phyloP scores from a whole-genome alignment of 2,113 vertebrate species.

The Brachirus orientalis region DNA sequence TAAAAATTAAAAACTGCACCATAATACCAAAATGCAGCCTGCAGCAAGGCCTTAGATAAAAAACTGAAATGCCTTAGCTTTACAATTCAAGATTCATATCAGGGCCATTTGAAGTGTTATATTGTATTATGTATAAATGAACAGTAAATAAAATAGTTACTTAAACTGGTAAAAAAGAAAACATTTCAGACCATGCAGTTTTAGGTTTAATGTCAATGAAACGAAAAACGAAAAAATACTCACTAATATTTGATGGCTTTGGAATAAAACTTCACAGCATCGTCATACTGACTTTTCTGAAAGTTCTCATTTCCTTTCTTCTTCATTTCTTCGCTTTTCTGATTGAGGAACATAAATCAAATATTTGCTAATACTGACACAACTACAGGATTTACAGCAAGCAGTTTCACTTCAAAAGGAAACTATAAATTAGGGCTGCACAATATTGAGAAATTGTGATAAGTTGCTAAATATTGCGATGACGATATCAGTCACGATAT shows the following conservation, averaged over 20 bases:
- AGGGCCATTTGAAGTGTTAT: neutral
- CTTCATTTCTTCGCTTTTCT: constrained; percentile 90
- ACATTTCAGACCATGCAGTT: too few species aligned
- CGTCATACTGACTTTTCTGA: constrained; percentile 79
- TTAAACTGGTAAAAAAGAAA: neutral
- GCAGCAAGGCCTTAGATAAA: too few species aligned
- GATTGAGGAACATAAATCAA: constrained; percentile 25
- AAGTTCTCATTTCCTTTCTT: constrained; percentile 88
- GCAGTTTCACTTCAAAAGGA: too few species aligned
- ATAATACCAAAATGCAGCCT: too few species aligned
- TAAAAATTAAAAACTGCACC: neutral
- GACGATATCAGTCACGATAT: too few species aligned
- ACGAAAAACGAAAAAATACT: constrained; percentile 43
- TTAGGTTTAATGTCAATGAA: too few species aligned
- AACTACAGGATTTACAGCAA: neutral
- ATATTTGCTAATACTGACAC: neutral
- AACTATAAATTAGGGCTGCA: too few species aligned
- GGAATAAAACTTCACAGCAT: constrained; percentile 86
- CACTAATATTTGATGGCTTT: constrained; percentile 89
- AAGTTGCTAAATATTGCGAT: too few species aligned
- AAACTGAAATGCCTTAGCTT: too few species aligned
- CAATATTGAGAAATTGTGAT: too few species aligned
- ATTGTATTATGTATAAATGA: neutral
- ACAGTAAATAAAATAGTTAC: neutral
- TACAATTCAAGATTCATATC: neutral